Percentiles rank a stretch among this genome's conserved stretches.
Conservation (phyloP, 1,140 invertebrate species). For the Drosophila serrata region DNA sequence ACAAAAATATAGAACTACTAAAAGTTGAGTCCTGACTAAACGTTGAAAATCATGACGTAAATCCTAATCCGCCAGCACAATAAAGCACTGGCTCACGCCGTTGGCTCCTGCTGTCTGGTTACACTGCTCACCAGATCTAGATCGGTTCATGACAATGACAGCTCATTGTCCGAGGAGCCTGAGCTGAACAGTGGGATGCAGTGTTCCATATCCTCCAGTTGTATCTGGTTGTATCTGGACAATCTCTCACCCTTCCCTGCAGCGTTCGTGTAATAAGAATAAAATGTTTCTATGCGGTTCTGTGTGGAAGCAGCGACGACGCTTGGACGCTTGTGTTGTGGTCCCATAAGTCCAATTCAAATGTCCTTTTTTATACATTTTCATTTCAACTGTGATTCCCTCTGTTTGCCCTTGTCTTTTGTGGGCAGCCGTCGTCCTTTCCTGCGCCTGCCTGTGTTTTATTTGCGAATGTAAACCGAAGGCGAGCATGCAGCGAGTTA, state of each 20-base stretch:
- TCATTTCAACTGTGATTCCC: slow-evolving; percentile 83
- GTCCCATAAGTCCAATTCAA: slow-evolving; percentile 84
- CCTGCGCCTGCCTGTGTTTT: slow-evolving; percentile 71
- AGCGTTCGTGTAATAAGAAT: slow-evolving; percentile 72
- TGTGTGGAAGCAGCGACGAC: slow-evolving; percentile 22
- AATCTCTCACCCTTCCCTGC: slow-evolving; percentile 29
- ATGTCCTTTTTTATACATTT: slow-evolving; percentile 84
- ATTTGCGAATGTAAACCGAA: slow-evolving; percentile 82
- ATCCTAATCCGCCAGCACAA: neutral
- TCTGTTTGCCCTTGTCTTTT: slow-evolving; percentile 50
- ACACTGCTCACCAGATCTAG: slow-evolving; percentile 45
- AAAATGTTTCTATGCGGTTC: slow-evolving; percentile 69
- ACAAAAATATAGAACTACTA: neutral
- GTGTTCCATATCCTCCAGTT: slow-evolving; percentile 33
- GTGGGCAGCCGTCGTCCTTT: slow-evolving; percentile 22
- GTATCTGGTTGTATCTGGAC: slow-evolving; percentile 38
- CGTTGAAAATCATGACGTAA: neutral
- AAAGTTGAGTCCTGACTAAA: neutral
- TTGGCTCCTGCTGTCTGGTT: slow-evolving; percentile 13
- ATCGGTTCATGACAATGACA: slow-evolving; percentile 73
- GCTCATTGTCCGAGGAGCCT: slow-evolving; percentile 50
- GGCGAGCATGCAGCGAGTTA: slow-evolving; percentile 81
- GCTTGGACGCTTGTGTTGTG: slow-evolving; percentile 63
- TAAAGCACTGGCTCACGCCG: neutral
- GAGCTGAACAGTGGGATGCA: slow-evolving; percentile 53